Percentiles rank a stretch among this genome's conserved stretches.
Evolutionary conservation across 2,797 vertebrate species (phyloP).

Genomic region (Pelodytes ibericus): DNA sequence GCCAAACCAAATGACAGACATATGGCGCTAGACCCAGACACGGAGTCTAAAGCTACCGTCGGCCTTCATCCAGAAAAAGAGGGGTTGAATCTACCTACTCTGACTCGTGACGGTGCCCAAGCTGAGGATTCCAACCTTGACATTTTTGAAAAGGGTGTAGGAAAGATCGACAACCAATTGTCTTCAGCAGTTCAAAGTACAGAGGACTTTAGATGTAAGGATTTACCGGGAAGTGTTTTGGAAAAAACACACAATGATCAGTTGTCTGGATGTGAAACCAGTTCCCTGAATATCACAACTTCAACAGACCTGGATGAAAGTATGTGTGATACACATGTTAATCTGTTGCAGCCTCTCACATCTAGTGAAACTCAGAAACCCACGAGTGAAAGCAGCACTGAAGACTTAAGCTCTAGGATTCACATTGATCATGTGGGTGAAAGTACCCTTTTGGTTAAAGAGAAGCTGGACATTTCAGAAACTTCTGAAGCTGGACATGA

Average conservation of each 20-base stretch:
- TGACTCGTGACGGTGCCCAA: no score
- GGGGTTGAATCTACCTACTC: background rate
- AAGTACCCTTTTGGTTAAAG: background rate
- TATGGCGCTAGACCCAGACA: background rate
- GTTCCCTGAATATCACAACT: background rate
- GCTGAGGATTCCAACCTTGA: background rate
- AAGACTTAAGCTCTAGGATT: background rate
- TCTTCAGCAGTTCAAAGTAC: background rate
- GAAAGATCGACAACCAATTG: background rate
- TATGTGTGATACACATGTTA: background rate
- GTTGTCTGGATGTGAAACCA: background rate
- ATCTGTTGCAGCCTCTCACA: background rate
- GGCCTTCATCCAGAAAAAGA: background rate
- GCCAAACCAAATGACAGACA: background rate
- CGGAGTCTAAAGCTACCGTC: background rate
- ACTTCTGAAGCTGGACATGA: background rate
- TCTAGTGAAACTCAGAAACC: background rate
- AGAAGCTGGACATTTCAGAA: conserved; percentile 2
- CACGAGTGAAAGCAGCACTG: background rate
- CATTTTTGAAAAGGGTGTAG: background rate
- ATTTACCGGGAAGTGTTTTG: background rate
- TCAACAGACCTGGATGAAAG: background rate
- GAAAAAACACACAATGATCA: background rate
- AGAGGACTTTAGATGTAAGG: background rate
- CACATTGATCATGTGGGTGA: background rate